Evolutionary conservation across 2,113 vertebrate genomes (phyloP), one percentile per base, ranked within the genome.

Genomic region (Phyllopteryx taeniolatus): DNA sequence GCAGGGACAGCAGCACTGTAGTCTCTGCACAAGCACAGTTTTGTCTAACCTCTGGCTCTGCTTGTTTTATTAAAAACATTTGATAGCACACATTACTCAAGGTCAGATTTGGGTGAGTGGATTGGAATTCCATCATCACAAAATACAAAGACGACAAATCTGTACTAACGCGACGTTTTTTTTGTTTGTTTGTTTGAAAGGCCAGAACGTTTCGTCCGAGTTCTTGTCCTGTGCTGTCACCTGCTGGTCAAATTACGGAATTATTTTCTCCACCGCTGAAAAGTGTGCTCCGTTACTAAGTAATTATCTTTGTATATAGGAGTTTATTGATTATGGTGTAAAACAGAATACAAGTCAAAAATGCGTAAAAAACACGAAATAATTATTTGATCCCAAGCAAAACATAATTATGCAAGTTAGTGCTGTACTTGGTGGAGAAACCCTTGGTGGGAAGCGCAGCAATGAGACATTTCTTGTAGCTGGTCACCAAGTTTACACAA

Each of bases 161-260:
- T 77, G 72, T 35, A 3, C 53, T n/a, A 31, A 59, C 47, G 67
- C 73, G 10, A 49, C 15, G 19, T 46, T 56, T 56, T 22, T 60
- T 13, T 61, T 19, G 0, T 35, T 62, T 35, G 13, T 19, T n/a
- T 4, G 2, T n/a, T 5, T 64, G 72, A 79, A 46, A 51, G 54
- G 54, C 33, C 17, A 33, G 33, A 8, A 15, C 22, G 53, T 13
- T 17, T 47, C n/a, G 0, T 63, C 31, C 2, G 5, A 78, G 76
- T 44, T 2, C 35, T 70, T 80, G 73, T 75, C 44, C 54, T 74
- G 35, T 89, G 79, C 83, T 86, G 87, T 85, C 89, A 83, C 83
- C 88, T 92, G 70, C 86, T 86, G 88, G 72, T 59, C 5, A 20
- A 51, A 61, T 17, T 4, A 39, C 5, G 47, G 4, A 15, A 66